Evolutionary conservation across 1,140 invertebrate species (phyloP).

Genomic region (Scaptomyza graminum): DNA sequence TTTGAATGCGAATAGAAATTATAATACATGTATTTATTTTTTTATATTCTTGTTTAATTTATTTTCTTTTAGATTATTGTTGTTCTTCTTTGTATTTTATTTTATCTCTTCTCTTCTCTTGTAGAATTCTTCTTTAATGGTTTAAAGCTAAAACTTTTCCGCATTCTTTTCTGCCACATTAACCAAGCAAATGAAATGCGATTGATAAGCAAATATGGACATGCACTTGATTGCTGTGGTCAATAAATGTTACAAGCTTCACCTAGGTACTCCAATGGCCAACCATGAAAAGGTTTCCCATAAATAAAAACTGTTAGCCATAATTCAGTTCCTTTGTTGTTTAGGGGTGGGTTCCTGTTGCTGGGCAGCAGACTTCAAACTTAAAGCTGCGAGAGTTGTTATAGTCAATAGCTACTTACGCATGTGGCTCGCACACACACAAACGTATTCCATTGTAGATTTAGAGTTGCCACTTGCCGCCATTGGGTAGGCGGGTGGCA

Average conservation of each 20-base stretch:
- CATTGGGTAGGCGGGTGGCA: constrained; percentile 25
- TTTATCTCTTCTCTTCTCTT: too few relatives aligned
- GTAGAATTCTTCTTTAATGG: too few relatives aligned
- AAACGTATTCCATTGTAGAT: constrained; percentile 12
- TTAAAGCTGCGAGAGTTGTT: constrained; percentile 30
- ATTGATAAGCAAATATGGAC: constrained; percentile 20
- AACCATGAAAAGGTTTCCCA: not conserved
- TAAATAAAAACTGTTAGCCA: constrained; percentile 43
- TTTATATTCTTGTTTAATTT: too few relatives aligned
- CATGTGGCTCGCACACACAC: constrained; percentile 13
- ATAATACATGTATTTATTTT: too few relatives aligned
- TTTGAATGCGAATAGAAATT: too few relatives aligned
- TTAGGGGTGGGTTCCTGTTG: constrained; percentile 4
- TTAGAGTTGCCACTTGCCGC: constrained; percentile 35
- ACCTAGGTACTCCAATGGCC: constrained; percentile 18
- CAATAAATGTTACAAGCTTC: constrained; percentile 36
- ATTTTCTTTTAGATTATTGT: too few relatives aligned
- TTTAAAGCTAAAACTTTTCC: too few relatives aligned
- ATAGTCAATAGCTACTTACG: constrained; percentile 7
- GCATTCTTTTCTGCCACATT: not conserved
- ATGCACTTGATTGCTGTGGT: constrained; percentile 27
- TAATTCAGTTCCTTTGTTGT: constrained; percentile 42
- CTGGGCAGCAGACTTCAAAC: constrained; percentile 6
- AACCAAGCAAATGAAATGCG: constrained; percentile 3
- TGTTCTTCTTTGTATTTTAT: too few relatives aligned